phyloP scores from a whole-genome alignment of 2,113 vertebrate species.

The Neomonachus schauinslandi region DNA sequence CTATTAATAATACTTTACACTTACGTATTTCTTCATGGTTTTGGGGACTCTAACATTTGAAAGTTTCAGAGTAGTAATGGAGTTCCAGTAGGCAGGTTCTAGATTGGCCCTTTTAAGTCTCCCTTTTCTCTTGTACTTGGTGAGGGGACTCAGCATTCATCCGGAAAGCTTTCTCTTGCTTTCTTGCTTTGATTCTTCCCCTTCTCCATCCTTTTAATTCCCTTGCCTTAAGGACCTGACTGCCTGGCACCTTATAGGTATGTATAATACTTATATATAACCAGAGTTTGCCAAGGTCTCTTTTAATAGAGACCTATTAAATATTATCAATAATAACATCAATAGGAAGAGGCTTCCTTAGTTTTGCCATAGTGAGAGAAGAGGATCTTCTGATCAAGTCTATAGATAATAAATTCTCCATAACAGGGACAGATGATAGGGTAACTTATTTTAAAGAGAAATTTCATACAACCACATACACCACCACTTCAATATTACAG shows the following conservation, averaged over 20 bases:
- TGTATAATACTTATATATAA: not conserved
- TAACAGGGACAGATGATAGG: not conserved
- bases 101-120: accelerated
- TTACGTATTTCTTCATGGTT: not conserved
- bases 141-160: not conserved
- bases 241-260: not conserved
- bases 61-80: not conserved
- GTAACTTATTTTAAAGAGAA: not conserved
- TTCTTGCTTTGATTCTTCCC: not conserved
- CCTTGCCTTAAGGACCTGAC: not conserved
- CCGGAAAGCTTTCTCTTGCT: not conserved
- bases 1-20: not conserved
- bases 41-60: not conserved
- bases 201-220: not conserved
- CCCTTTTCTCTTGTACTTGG: not conserved
- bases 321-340: not conserved
- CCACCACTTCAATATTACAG: too few relatives aligned
- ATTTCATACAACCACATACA: not conserved
- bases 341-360: not conserved
- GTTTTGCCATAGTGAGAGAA: not conserved
- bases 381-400: not conserved
- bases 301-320: not conserved
- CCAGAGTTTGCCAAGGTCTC: not conserved
- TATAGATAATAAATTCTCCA: not conserved
- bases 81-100: not conserved